phyloP scores from a whole-genome alignment of 2,797 vertebrate species.

The Sebastes hopkinsi region DNA sequence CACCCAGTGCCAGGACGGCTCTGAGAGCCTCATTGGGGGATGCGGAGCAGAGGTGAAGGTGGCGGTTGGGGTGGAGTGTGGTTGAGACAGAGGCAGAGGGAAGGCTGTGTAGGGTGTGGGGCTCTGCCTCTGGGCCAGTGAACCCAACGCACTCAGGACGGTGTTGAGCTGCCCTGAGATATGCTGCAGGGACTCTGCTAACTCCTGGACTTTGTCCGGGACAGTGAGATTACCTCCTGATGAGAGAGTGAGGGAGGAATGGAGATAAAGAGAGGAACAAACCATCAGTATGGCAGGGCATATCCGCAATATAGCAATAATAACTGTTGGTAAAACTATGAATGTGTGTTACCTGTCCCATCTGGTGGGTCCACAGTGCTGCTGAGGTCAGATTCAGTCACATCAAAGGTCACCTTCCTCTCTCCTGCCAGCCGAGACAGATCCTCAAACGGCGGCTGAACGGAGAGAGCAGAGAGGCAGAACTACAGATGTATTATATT shows the following conservation, averaged over 20 bases:
- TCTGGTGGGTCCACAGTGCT: slow-evolving; percentile 70
- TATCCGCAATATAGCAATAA: neutral
- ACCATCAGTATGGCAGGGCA: neutral
- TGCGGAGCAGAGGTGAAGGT: neutral
- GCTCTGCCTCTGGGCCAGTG: slow-evolving; percentile 69
- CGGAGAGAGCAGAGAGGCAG: neutral
- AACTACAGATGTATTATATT: neutral
- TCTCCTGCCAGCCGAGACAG: slow-evolving; percentile 53
- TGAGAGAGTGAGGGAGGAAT: neutral
- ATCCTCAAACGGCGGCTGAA: slow-evolving; percentile 78
- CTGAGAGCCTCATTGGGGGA: slow-evolving; percentile 19
- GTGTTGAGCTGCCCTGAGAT: slow-evolving; percentile 88
- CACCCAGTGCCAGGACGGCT: slow-evolving; percentile 72
- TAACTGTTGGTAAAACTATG: too few species aligned
- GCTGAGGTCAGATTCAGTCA: slow-evolving; percentile 84
- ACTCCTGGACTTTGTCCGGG: slow-evolving; percentile 83
- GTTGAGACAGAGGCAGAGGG: slow-evolving; percentile 25
- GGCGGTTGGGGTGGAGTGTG: slow-evolving; percentile 18
- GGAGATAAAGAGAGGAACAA: neutral
- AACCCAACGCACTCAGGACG: slow-evolving; percentile 82
- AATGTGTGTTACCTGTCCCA: slow-evolving; percentile 55
- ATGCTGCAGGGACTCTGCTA: slow-evolving; percentile 86
- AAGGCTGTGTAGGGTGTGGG: slow-evolving; percentile 7
- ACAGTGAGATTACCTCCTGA: slow-evolving; percentile 44
- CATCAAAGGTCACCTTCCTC: slow-evolving; percentile 88